Conservation (phyloP, 1,140 invertebrate species). For the Euwallacea fornicatus region DNA sequence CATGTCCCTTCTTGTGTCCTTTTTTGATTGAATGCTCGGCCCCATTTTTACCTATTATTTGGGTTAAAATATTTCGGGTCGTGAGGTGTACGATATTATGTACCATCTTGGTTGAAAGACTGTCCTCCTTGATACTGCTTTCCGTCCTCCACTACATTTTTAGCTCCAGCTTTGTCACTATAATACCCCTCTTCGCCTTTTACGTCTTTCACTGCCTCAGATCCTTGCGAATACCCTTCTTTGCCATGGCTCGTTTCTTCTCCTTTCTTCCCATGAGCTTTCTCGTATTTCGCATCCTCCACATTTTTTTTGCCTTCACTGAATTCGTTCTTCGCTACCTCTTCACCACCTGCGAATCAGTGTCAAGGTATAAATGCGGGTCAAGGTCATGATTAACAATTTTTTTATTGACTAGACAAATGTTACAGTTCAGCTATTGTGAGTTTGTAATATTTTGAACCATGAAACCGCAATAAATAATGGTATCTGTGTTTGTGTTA, state of each 20-base stretch:
- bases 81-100: not conserved
- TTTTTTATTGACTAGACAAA: not conserved
- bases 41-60: conserved; percentile 54
- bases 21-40: conserved; percentile 58
- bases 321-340: conserved; percentile 59
- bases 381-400: not conserved
- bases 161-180: conserved; percentile 59
- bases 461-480: not conserved
- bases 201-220: conserved; percentile 55
- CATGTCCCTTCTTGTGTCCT: conserved; percentile 67
- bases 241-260: conserved; percentile 58
- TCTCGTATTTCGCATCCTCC: conserved; percentile 58
- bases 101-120: conserved; percentile 60
- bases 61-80: conserved; percentile 10
- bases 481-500: too few relatives aligned
- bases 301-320: conserved; percentile 59
- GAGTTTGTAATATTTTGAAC: not conserved
- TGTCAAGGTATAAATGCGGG: not conserved
- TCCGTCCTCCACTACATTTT: conserved; percentile 60
- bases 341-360: conserved; percentile 51
- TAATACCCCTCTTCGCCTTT: conserved; percentile 61
- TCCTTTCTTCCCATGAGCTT: conserved; percentile 57
- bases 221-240: conserved; percentile 58
- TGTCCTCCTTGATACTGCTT: conserved; percentile 60
- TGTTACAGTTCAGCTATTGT: not conserved